phyloP scores from a whole-genome alignment of 1,140 invertebrate genomes.

The Procambarus virginalis region DNA sequence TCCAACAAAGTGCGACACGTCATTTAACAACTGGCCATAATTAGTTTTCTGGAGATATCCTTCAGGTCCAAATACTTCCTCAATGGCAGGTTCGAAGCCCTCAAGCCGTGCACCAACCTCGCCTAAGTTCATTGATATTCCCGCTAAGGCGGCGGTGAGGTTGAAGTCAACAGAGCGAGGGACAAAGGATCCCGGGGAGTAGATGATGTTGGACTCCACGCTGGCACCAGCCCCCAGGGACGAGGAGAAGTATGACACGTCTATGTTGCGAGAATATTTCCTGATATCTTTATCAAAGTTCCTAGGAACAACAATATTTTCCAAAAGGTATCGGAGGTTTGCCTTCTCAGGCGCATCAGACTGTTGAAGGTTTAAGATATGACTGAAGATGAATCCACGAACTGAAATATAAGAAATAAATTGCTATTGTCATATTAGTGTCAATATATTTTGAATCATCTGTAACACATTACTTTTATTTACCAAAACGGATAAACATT shows the following conservation, averaged over 20 bases:
- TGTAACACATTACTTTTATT: too few relatives aligned
- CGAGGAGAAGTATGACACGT: slow-evolving; percentile 33
- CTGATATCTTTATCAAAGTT: slow-evolving; percentile 36
- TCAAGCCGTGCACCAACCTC: slow-evolving; percentile 42
- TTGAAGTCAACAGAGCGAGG: slow-evolving; percentile 48
- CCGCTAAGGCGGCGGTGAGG: slow-evolving; percentile 34
- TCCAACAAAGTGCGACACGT: not conserved
- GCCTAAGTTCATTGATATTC: slow-evolving; percentile 27
- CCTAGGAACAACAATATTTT: slow-evolving; percentile 25
- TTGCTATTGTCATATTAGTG: not conserved
- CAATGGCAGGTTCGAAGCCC: slow-evolving; percentile 44
- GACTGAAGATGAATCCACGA: slow-evolving; percentile 55
- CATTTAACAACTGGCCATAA: not conserved
- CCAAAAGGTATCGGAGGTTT: slow-evolving; percentile 24
- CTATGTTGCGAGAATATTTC: slow-evolving; percentile 49
- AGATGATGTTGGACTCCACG: slow-evolving; percentile 44
- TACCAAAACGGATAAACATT: too few relatives aligned
- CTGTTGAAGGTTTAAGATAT: slow-evolving; percentile 33
- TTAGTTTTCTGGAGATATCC: slow-evolving; percentile 9
- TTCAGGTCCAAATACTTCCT: slow-evolving; percentile 34
- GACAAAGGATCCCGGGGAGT: slow-evolving; percentile 39
- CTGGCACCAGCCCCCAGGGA: slow-evolving; percentile 20
- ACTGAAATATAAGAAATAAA: slow-evolving; percentile 30
- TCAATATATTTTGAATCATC: not conserved
- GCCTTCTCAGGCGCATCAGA: slow-evolving; percentile 39